Evolutionary conservation across 2,888 invertebrate genomes (phyloP).

Genomic region (Cylindroiulus punctatus): DNA sequence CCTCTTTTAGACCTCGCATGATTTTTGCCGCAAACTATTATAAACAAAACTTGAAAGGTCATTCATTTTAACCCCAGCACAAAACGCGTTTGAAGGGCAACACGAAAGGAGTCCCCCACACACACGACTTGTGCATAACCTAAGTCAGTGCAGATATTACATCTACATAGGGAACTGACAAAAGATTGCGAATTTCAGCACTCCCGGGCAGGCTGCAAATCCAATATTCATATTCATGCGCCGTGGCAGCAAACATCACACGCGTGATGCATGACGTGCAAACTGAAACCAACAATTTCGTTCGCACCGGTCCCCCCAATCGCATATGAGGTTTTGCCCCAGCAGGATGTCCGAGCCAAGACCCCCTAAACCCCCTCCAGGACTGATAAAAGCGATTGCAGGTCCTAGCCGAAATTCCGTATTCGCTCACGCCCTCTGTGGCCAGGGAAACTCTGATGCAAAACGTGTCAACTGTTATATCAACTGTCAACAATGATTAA

Average conservation of each 20-base stretch:
- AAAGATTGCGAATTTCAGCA: slow-evolving; percentile 33
- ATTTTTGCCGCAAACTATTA: slow-evolving; percentile 30
- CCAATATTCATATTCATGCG: slow-evolving; percentile 45
- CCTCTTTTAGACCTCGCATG: slow-evolving; percentile 9
- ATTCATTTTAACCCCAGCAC: slow-evolving; percentile 24
- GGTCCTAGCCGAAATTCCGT: slow-evolving; percentile 39
- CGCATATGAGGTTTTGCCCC: slow-evolving; percentile 31
- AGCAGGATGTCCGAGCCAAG: slow-evolving; percentile 45
- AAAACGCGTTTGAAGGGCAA: slow-evolving; percentile 20
- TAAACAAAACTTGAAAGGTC: slow-evolving; percentile 39
- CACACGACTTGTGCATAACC: slow-evolving; percentile 15
- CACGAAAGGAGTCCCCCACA: background rate
- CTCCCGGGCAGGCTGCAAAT: slow-evolving; percentile 43
- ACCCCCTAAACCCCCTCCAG: slow-evolving; percentile 47
- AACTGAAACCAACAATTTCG: slow-evolving; percentile 45
- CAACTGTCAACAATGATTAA: slow-evolving; percentile 56
- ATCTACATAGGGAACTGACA: slow-evolving; percentile 30
- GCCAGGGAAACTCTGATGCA: slow-evolving; percentile 32
- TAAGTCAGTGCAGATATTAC: slow-evolving; percentile 11
- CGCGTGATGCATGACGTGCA: slow-evolving; percentile 28
- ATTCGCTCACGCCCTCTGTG: slow-evolving; percentile 22
- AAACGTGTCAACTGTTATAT: slow-evolving; percentile 54
- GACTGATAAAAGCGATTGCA: slow-evolving; percentile 26
- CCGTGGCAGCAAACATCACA: slow-evolving; percentile 30
- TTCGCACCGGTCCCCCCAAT: slow-evolving; percentile 11